Conservation (phyloP, 2,888 invertebrate species). For the Tupiocoris notatus region DNA sequence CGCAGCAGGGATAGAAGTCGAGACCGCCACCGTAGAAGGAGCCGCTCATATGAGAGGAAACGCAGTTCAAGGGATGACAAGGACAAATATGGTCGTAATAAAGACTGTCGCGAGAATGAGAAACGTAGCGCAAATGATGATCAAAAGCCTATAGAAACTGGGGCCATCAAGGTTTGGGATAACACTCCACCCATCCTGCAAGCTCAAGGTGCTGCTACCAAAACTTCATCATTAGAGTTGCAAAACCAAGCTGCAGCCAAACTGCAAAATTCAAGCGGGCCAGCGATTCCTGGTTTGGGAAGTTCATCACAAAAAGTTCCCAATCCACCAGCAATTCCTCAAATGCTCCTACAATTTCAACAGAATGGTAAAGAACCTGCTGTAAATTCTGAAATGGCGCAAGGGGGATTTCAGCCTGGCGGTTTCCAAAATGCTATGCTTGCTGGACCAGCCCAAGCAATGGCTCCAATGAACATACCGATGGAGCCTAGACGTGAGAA, state of each 20-base stretch:
- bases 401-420: not conserved
- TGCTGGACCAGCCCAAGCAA: not conserved
- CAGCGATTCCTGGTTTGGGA: no score
- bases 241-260: not conserved
- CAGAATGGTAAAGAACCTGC: constrained; percentile 43
- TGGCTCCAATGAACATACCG: constrained; percentile 16
- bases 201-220: not conserved
- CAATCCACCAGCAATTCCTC: constrained; percentile 46
- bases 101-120: constrained; percentile 4
- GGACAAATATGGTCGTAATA: constrained; percentile 31
- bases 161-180: not conserved
- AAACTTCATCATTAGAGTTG: no score
- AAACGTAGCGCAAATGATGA: not conserved
- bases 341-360: constrained; percentile 44
- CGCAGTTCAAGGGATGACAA: constrained; percentile 46
- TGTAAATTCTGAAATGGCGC: not conserved
- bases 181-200: not conserved
- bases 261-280: not conserved
- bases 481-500: constrained; percentile 35
- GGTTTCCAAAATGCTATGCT: not conserved
- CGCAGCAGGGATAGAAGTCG: constrained; percentile 55
- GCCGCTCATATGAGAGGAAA: constrained; percentile 49
- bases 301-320: constrained; percentile 26
- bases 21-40: constrained; percentile 54
- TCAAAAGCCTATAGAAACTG: not conserved